Percentiles rank a stretch among this genome's conserved stretches.
phyloP scores from a whole-genome alignment of 2,113 vertebrate species.

The Aphyosemion australe region DNA sequence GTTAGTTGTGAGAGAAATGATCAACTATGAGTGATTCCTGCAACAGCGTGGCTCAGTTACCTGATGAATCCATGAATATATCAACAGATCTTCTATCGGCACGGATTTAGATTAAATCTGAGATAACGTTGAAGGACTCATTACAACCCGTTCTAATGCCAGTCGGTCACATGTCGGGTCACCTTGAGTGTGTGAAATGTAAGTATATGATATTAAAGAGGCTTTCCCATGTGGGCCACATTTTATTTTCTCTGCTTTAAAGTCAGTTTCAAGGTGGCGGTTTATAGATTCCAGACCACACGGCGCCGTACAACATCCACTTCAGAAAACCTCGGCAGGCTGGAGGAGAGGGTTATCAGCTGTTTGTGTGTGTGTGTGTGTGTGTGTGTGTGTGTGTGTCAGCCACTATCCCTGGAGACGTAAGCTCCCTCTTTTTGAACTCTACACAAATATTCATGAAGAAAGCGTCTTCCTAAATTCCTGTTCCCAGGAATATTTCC shows the following conservation, averaged over 20 bases:
- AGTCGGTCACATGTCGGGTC: slow-evolving; percentile 9
- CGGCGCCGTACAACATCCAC: slow-evolving; percentile 6
- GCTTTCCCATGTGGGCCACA: not conserved
- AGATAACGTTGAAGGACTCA: slow-evolving; percentile 1
- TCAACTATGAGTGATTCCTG: not conserved
- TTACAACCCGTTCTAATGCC: not conserved
- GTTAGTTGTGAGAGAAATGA: not conserved
- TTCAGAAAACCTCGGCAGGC: slow-evolving; percentile 17
- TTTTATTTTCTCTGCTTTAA: slow-evolving; percentile 14
- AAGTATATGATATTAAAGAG: not conserved
- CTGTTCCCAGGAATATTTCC: not conserved
- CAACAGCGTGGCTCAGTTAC: not conserved
- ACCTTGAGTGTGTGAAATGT: slow-evolving; percentile 10
- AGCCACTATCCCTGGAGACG: slow-evolving; percentile 21
- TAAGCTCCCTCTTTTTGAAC: slow-evolving; percentile 26
- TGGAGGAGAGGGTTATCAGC: not conserved
- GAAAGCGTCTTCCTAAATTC: not conserved
- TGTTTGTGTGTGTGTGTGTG: slow-evolving; percentile 12
- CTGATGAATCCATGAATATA: not conserved
- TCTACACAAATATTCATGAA: slow-evolving; percentile 12
- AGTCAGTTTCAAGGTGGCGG: slow-evolving; percentile 25
- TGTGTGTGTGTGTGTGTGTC: slow-evolving; percentile 14
- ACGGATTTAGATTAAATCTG: not conserved
- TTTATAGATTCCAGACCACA: slow-evolving; percentile 22
- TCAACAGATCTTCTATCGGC: not conserved